Percentiles rank a stretch among this genome's conserved stretches.
These are phyloP conservation scores for Babylonia areolata DNA, from an alignment of 1,140 invertebrate species.

Conservation along the genomic window DNA sequence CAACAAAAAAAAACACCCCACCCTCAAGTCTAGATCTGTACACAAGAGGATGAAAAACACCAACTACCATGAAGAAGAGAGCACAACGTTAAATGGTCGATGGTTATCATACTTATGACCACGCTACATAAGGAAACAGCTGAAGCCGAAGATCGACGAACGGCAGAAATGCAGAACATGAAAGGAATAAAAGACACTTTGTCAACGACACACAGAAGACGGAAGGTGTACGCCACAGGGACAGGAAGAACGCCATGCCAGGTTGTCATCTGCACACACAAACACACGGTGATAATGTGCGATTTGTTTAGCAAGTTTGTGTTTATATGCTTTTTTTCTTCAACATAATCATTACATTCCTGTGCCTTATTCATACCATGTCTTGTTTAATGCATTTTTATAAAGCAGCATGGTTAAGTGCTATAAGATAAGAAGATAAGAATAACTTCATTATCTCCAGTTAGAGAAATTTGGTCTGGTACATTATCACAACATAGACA, in stretches of 20 bases:
- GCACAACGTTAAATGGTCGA: neutral
- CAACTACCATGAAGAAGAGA: neutral
- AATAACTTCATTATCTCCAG: no score
- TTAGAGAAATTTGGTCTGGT: no score
- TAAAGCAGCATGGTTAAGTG: no score
- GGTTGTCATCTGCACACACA: conserved; percentile 43
- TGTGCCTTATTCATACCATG: no score
- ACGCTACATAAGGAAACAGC: neutral
- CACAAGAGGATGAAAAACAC: neutral
- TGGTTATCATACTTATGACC: neutral
- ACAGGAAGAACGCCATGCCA: conserved; percentile 32
- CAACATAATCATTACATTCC: no score
- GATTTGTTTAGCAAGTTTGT: no score
- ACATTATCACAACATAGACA: no score
- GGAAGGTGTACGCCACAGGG: neutral
- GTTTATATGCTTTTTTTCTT: no score
- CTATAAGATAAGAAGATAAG: no score
- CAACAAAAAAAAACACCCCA: neutral
- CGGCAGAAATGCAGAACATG: neutral
- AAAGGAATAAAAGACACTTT: neutral
- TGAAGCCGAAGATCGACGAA: neutral
- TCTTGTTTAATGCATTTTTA: no score
- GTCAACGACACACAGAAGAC: conserved; percentile 5
- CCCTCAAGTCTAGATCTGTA: neutral
- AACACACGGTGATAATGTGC: no score